A percentile compares a stretch with the other conserved stretches of the same genome.
Conservation (phyloP, 2,888 invertebrate species). For the Heliothis peltigera region DNA sequence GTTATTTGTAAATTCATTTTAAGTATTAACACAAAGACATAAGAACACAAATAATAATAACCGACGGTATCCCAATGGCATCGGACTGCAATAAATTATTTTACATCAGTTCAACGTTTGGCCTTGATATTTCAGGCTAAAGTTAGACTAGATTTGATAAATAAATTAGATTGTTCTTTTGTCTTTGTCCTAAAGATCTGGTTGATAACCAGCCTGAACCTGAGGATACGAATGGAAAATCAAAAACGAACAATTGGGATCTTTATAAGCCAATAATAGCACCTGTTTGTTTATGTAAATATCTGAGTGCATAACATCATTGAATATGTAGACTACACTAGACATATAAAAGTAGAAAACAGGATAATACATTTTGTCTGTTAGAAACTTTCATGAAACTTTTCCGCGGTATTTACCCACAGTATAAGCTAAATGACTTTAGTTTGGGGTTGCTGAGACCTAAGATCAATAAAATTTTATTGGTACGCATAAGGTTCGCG, state of each 20-base stretch:
- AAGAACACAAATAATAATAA: conserved; percentile 29
- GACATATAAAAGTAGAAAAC: conserved; percentile 16
- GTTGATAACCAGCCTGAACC: neutral
- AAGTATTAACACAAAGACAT: conserved; percentile 25
- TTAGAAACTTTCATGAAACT: conserved; percentile 42
- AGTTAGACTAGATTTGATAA: conserved; percentile 8
- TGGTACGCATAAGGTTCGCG: conserved; percentile 50
- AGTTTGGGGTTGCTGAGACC: conserved; percentile 51
- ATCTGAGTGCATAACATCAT: too few species aligned
- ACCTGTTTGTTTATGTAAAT: too few species aligned
- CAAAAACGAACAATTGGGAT: too few species aligned
- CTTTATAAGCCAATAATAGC: too few species aligned
- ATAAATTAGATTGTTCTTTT: conserved; percentile 10
- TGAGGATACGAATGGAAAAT: neutral
- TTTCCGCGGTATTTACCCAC: conserved; percentile 45
- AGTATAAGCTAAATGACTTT: conserved; percentile 53
- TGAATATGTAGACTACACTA: neutral
- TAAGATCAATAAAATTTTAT: conserved; percentile 62
- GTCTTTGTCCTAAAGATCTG: neutral
- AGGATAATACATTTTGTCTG: conserved; percentile 25
- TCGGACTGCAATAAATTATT: conserved; percentile 29
- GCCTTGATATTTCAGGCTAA: conserved; percentile 17
- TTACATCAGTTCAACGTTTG: conserved; percentile 30
- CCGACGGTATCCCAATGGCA: conserved; percentile 14
- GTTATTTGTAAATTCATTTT: conserved; percentile 18